Conservation (phyloP, 2,113 vertebrate genomes). For the Indicator indicator region DNA sequence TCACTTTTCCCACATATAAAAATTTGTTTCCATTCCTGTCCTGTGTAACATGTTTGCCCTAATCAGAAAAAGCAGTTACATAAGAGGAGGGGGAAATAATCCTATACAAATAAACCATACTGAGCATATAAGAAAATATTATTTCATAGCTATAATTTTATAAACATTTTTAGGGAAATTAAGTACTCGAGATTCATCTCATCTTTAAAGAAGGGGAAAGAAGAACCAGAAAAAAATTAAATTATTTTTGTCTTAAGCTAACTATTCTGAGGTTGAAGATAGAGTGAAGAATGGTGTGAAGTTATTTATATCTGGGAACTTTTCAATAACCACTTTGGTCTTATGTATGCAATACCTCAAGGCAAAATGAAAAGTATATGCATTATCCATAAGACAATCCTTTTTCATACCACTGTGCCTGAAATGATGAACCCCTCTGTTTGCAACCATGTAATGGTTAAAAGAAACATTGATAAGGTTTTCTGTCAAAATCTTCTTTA, state of each 20-base stretch:
- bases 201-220: not conserved
- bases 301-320: not conserved
- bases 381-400: rapidly evolving
- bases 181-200: not conserved
- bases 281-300: not conserved
- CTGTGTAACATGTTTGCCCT: not conserved
- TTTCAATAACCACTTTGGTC: not conserved
- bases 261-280: not conserved
- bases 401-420: not conserved
- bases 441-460: not conserved
- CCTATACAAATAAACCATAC: not conserved
- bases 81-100: not conserved
- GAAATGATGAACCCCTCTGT: not conserved
- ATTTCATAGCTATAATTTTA: not conserved
- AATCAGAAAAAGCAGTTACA: not conserved
- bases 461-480: not conserved
- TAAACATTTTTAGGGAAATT: not conserved
- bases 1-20: not conserved
- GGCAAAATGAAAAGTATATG: not conserved
- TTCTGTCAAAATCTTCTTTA: not conserved
- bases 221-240: not conserved
- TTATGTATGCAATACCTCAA: not conserved
- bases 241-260: not conserved
- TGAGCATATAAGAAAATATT: not conserved
- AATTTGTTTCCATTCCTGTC: not conserved